Conservation (phyloP, 1,140 invertebrate species). For the Planococcus citri region DNA sequence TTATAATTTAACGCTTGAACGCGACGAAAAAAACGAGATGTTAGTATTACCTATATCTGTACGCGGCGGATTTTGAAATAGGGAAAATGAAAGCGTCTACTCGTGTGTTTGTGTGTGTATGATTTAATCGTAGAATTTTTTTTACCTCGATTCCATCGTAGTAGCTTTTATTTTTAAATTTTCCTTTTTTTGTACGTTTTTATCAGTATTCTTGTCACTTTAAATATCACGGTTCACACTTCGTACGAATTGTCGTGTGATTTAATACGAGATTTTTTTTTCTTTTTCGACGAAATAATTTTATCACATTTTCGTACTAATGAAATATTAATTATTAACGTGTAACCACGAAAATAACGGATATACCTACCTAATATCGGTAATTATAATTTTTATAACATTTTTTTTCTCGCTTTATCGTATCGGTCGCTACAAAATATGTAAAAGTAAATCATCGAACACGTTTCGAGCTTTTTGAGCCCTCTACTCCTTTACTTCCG, state of each 20-base stretch:
- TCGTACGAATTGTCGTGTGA: background rate
- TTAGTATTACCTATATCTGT: too few relatives aligned
- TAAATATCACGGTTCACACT: background rate
- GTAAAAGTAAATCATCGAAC: background rate
- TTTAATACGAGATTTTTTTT: too few relatives aligned
- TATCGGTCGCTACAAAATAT: too few relatives aligned
- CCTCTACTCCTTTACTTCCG: too few relatives aligned
- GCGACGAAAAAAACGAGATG: background rate
- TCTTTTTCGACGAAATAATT: background rate
- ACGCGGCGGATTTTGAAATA: too few relatives aligned
- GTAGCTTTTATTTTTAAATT: background rate
- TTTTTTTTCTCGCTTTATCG: background rate
- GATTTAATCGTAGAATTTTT: background rate
- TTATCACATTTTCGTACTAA: constrained; percentile 4
- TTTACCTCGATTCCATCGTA: constrained; percentile 5
- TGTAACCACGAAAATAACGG: background rate
- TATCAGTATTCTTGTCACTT: background rate
- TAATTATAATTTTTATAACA: constrained; percentile 1
- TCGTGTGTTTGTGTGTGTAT: too few relatives aligned
- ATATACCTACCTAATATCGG: background rate
- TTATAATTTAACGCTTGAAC: background rate
- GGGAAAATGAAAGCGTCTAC: background rate
- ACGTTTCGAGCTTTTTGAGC: background rate
- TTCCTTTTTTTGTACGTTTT: constrained; percentile 5
- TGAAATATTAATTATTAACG: constrained; percentile 6